Conservation (phyloP, 1,140 invertebrate species). For the Cataglyphis hispanica region DNA sequence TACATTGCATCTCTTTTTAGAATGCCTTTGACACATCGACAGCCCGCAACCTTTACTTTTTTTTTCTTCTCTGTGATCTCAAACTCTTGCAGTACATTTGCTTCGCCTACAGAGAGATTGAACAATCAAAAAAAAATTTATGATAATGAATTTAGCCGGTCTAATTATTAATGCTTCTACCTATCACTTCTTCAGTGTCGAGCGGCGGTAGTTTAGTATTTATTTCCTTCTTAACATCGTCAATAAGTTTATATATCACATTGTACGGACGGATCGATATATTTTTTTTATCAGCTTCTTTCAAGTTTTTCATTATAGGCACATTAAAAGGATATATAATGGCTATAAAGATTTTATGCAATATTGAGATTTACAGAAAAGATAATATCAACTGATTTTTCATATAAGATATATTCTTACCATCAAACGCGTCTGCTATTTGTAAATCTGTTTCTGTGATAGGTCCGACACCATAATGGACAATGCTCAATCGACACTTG, state of each 20-base stretch:
- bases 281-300: constrained; percentile 86
- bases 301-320: constrained; percentile 86
- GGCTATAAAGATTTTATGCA: constrained; percentile 84
- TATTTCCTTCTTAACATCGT: constrained; percentile 94
- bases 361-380: background rate
- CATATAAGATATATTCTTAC: constrained; percentile 79
- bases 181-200: constrained; percentile 92
- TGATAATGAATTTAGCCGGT: too few relatives aligned
- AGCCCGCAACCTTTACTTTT: constrained; percentile 95
- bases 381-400: background rate
- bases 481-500: constrained; percentile 93
- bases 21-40: constrained; percentile 92
- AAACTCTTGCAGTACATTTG: constrained; percentile 94
- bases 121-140: constrained; percentile 13
- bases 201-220: constrained; percentile 90
- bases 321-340: constrained; percentile 96
- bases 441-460: constrained; percentile 94
- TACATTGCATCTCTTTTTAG: constrained; percentile 91
- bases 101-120: constrained; percentile 90
- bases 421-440: constrained; percentile 93
- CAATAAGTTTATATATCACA: constrained; percentile 96
- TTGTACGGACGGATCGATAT: constrained; percentile 91
- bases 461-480: constrained; percentile 96
- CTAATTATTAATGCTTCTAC: constrained; percentile 81
- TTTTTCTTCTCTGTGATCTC: constrained; percentile 93